A percentile compares a stretch with the other conserved stretches of the same genome.
Conservation (phyloP, 2,113 vertebrate species). For the Tetraodon nigroviridis region DNA sequence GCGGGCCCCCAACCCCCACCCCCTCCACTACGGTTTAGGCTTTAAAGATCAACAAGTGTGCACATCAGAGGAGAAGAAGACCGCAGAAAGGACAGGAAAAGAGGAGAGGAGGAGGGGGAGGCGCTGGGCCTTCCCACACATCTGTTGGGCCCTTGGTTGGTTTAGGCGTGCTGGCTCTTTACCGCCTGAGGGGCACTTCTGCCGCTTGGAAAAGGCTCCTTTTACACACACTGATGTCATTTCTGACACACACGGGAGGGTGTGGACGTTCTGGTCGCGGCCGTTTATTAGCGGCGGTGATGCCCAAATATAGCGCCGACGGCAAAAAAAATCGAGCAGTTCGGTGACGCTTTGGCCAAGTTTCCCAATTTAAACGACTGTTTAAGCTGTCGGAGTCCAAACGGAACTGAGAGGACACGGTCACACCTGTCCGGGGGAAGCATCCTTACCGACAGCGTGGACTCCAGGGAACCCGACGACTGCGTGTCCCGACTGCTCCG, state of each 20-base stretch:
- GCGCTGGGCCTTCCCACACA: constrained; percentile 28
- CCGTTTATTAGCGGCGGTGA: too few relatives aligned
- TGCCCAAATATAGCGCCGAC: too few relatives aligned
- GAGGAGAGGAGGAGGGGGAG: constrained; percentile 18
- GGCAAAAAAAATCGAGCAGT: too few relatives aligned
- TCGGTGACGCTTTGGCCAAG: too few relatives aligned
- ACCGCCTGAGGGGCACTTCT: neutral
- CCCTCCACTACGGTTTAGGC: constrained; percentile 1
- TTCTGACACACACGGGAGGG: neutral
- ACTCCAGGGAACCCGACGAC: constrained; percentile 81
- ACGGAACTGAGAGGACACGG: too few relatives aligned
- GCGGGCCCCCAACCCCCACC: constrained; percentile 1
- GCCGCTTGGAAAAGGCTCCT: neutral
- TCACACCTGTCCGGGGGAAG: too few relatives aligned
- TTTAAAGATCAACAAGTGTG: constrained; percentile 50
- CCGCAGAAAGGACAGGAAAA: constrained; percentile 26
- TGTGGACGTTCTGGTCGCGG: neutral
- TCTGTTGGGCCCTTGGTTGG: constrained; percentile 32
- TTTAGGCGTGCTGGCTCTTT: constrained; percentile 14
- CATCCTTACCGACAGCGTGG: constrained; percentile 78
- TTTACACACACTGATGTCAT: constrained; percentile 2
- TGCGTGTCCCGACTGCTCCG: constrained; percentile 77
- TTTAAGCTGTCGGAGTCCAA: too few relatives aligned
- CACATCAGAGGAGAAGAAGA: constrained; percentile 39
- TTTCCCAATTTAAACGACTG: too few relatives aligned